Evolutionary conservation across 2,797 vertebrate species (phyloP), one percentile per base, ranked within the genome.

Genomic region (Oreochromis mossambicus): DNA sequence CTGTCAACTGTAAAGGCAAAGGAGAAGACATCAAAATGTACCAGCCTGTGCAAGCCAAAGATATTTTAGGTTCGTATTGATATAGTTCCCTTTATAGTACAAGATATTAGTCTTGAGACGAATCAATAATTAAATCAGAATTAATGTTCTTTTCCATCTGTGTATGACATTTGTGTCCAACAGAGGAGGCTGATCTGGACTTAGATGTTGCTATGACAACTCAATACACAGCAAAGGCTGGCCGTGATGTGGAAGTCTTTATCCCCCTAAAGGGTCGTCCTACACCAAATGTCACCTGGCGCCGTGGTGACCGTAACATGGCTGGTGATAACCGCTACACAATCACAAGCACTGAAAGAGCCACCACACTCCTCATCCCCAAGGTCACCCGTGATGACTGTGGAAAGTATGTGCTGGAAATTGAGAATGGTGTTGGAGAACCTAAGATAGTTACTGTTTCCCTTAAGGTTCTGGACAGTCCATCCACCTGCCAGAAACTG

Each of bases 161-260:
- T 83, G 4, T 58, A 4, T 78, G 58, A 3, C 26, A 19, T 55
- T 87, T 89, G 2, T 83, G 12, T 83, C 80, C 48, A 91, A 97
- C 98, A 99, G 99, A 99, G 97, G 98, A 98, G 85, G 97, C 98
- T 63, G 98, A 99, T 94, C 96, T 99, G 79, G 97, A 99, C 94
- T 95, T 99, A 79, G 98, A 99, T 83, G 96, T 99, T 93, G 95
- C 97, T 78, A 97, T 99, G 93, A 97, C 97, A 84, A 99, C 98
- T 50, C 98, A 98, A 54, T 94, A 99, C 88, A 97, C 96, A 73
- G 97, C 97, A 87, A 98, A 96, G 92, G 96, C 98, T 12, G 98
- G 98, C 48, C 97, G 97, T 94, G 97, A 99, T 66, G 97, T 99
- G 24, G 95, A 97, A 85, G 95, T 98, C 85, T 96, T 97, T 88